Evolutionary conservation across 2,797 vertebrate genomes (phyloP).

Genomic region (Phyllotis vaccarum): DNA sequence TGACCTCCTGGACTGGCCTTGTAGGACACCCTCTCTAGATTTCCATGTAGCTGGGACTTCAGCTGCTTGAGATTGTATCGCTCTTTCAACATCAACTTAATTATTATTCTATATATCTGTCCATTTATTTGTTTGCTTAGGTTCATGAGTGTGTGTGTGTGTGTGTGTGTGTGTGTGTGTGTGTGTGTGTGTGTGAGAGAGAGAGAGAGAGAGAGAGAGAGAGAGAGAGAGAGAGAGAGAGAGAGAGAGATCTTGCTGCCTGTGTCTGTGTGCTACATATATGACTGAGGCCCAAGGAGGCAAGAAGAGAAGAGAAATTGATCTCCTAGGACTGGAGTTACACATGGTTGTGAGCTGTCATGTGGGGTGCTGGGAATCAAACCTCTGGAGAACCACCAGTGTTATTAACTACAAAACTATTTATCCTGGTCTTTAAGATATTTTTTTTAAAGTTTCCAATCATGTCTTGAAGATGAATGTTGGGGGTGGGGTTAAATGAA

Average conservation of each 20-base stretch:
- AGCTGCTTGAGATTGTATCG: accelerated
- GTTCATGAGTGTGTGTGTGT: background rate
- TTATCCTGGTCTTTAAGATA: background rate
- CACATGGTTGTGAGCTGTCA: background rate
- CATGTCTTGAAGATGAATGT: background rate
- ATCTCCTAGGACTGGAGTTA: background rate
- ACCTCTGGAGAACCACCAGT: background rate
- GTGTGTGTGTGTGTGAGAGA: background rate
- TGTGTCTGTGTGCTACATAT: background rate
- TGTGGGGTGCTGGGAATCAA: no score
- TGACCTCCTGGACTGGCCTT: background rate
- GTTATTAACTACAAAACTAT: background rate
- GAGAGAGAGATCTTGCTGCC: background rate
- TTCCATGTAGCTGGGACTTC: background rate
- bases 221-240: no score
- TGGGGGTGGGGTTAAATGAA: background rate
- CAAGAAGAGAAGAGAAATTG: background rate
- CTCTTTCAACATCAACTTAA: background rate
- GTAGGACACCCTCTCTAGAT: no score
- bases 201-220: no score
- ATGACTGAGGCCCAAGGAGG: background rate
- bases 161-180: background rate
- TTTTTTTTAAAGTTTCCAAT: background rate
- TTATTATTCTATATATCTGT: background rate
- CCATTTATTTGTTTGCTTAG: background rate